Evolutionary conservation across 2,113 vertebrate genomes (phyloP).

Genomic region (Gallinago jamesoni): DNA sequence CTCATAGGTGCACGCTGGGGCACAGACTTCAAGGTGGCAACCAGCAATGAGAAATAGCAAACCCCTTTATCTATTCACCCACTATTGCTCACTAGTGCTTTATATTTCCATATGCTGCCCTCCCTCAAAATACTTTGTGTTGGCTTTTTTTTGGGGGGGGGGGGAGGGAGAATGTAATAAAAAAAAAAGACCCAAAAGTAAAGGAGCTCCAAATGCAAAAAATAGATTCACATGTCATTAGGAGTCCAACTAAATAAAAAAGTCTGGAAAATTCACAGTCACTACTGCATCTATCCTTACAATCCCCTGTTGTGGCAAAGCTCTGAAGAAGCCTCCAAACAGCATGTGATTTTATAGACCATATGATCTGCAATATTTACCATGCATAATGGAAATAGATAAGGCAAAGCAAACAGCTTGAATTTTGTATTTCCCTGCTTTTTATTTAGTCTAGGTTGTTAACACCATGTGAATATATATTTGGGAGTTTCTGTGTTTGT

Average conservation of each 20-base stretch:
- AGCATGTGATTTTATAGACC: constrained; percentile 44
- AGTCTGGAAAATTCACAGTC: background rate
- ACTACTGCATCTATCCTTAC: background rate
- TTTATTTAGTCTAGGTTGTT: constrained; percentile 58
- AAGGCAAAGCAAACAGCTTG: constrained; percentile 67
- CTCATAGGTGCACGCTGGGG: no score
- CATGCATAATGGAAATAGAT: constrained; percentile 63
- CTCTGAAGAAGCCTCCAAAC: constrained; percentile 42
- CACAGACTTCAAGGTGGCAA: background rate
- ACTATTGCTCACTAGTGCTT: background rate
- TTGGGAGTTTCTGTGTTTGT: constrained; percentile 17
- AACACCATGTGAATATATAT: constrained; percentile 21
- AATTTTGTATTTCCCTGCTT: constrained; percentile 49
- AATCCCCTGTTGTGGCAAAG: constrained; percentile 21
- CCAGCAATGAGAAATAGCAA: background rate
- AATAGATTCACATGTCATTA: background rate
- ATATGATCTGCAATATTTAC: constrained; percentile 67
- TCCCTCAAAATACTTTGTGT: background rate
- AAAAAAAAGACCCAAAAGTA: background rate
- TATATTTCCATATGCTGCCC: background rate
- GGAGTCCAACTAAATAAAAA: background rate
- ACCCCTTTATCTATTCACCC: background rate
- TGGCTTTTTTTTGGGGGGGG: background rate
- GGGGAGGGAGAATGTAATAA: background rate
- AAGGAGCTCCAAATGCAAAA: background rate